A percentile compares a stretch with the other conserved stretches of the same genome.
These are phyloP conservation scores for Trissolcus brochymenae DNA, from an alignment of 2,888 invertebrate species.

Conservation along the genomic window DNA sequence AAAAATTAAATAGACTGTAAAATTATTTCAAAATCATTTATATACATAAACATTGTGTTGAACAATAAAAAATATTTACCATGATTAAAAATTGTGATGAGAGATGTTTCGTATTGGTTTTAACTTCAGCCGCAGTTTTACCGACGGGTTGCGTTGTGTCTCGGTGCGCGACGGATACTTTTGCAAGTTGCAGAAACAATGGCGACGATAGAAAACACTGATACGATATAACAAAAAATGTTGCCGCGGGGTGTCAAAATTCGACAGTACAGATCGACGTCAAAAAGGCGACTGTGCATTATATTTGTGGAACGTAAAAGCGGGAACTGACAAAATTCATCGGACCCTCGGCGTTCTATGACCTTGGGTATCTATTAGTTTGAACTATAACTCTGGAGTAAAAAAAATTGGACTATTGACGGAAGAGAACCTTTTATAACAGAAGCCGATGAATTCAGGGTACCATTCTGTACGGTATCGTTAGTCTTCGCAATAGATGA, in stretches of 20 bases:
- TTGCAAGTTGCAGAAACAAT: not conserved
- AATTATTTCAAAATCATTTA: too few species aligned
- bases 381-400: slow-evolving; percentile 42
- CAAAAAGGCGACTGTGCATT: slow-evolving; percentile 49
- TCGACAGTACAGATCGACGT: slow-evolving; percentile 45
- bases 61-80: slow-evolving; percentile 11
- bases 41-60: too few species aligned
- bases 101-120: not conserved
- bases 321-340: slow-evolving; percentile 37
- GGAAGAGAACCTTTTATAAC: slow-evolving; percentile 58
- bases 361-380: slow-evolving; percentile 57
- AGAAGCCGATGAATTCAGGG: slow-evolving; percentile 37
- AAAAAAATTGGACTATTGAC: slow-evolving; percentile 60
- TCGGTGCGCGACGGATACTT: not conserved
- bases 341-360: slow-evolving; percentile 44
- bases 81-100: not conserved
- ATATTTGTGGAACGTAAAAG: slow-evolving; percentile 36
- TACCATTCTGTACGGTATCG: slow-evolving; percentile 29
- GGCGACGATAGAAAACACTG: slow-evolving; percentile 26
- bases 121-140: not conserved
- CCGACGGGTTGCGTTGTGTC: slow-evolving; percentile 13
- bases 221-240: not conserved
- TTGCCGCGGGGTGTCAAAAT: not conserved
- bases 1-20: too few species aligned
- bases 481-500: slow-evolving; percentile 42